Base-by-base conservation (phyloP, 2,113 vertebrate genomes). In the Calidris pygmaea region DNA sequence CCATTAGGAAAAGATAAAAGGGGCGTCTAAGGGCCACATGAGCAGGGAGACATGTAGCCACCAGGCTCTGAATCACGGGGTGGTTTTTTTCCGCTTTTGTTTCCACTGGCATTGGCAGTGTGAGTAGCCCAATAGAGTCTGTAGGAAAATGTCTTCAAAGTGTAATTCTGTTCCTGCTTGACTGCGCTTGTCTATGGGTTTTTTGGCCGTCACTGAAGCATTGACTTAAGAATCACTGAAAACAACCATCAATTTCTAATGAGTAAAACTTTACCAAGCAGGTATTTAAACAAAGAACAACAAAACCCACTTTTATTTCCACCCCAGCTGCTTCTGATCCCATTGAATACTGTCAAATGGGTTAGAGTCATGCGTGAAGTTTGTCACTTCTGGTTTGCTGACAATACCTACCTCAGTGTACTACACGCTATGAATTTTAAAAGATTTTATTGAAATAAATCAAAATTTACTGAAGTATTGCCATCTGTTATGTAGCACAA, bases 81-180 rank as follows among this genome's bases (percentile, higher is more conserved):
- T 5, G 6, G 7, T 39, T 23, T 19, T 56, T 62, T 85, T 45
- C 24, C 43, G 66, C 90, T 86, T 95, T 97, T 96, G 72, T 96
- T 74, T 94, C 65, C 82, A 37, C 22, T 83, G 90, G 71, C 65
- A 63, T 20, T 90, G 70, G 26, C 73, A 93, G 43, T 58, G 83
- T 75, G 92, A 32, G 2, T 72, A 93, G 85, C 48, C 74, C 78
- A 58, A 48, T 2, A 78, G 53, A 85, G n/a, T 50, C 37, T 92
- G 85, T 41, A 95, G 72, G 77, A 89, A 96, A 95, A 92, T 8
- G 41, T 78, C 86, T 95, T 92, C 84, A 88, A 93, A 96, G 89
- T 58, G 68, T 81, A 60, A 23, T 82, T 90, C 65, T 3, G 4
- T 77, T 91, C 35, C 72, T 96, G 94, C 95, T 95, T 93, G 91